A percentile compares a stretch with the other conserved stretches of the same genome.
These are phyloP conservation scores for Plestiodon gilberti DNA, from an alignment of 2,113 vertebrate genomes.

Conservation along the genomic window DNA sequence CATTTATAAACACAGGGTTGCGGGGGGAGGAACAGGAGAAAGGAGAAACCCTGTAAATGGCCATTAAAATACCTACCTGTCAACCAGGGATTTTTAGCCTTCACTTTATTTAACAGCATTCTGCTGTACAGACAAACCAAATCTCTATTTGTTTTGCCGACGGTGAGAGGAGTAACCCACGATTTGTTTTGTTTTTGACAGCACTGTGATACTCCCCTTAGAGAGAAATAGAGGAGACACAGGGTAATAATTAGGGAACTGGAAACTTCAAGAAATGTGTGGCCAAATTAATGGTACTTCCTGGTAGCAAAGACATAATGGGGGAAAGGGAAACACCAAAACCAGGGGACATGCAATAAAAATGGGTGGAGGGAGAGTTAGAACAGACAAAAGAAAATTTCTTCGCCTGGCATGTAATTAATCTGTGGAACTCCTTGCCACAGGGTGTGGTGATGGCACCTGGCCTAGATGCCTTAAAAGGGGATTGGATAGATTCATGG, in stretches of 20 bases:
- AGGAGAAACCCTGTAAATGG: conserved; percentile 6
- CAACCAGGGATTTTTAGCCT: not conserved
- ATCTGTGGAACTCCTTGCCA: too few species aligned
- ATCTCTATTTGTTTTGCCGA: not conserved
- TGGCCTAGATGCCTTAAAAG: too few species aligned
- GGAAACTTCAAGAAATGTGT: not conserved
- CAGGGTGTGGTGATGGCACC: too few species aligned
- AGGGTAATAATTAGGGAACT: not conserved
- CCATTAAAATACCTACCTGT: not conserved
- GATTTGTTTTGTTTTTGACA: conserved; percentile 6
- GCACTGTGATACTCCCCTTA: not conserved
- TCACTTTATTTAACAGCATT: not conserved
- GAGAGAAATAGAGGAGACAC: not conserved
- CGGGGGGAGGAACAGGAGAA: fast-evolving
- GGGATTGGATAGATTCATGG: too few species aligned
- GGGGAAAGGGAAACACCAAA: not conserved
- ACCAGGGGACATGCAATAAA: too few species aligned
- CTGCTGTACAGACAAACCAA: fast-evolving
- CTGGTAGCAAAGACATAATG: not conserved
- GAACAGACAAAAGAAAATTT: too few species aligned
- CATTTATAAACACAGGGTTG: not conserved
- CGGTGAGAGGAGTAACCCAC: not conserved
- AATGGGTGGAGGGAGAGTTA: too few species aligned
- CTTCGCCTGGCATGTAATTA: too few species aligned
- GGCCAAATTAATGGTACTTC: not conserved